Conservation (phyloP, 2,797 vertebrate genomes). For the Cirrhinus mrigala region DNA sequence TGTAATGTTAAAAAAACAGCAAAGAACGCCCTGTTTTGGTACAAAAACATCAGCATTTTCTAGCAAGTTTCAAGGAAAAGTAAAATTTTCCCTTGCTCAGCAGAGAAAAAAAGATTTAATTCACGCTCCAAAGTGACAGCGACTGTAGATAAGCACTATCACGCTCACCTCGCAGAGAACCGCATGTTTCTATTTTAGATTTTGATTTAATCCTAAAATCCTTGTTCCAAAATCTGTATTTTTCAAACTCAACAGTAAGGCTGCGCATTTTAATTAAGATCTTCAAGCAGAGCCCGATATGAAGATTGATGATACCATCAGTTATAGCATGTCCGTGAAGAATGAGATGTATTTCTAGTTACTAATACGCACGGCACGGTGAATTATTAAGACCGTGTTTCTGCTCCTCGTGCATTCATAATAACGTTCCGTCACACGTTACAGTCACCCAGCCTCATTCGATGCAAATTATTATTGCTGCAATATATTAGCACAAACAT, state of each 20-base stretch:
- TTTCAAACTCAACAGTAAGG: not conserved
- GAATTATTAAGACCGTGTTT: conserved; percentile 46
- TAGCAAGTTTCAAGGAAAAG: conserved; percentile 14
- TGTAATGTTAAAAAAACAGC: not conserved
- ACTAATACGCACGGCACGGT: conserved; percentile 22
- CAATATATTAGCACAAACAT: conserved; percentile 38
- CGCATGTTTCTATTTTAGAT: conserved; percentile 18
- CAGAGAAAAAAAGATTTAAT: conserved; percentile 21
- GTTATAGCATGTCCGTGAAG: conserved; percentile 36
- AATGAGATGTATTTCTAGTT: conserved; percentile 46
- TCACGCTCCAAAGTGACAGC: not conserved
- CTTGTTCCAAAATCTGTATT: conserved; percentile 36
- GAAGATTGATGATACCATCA: conserved; percentile 48
- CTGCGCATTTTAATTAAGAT: conserved; percentile 39
- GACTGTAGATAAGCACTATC: conserved; percentile 32
- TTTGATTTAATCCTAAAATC: conserved; percentile 40
- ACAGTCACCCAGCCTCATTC: conserved; percentile 31
- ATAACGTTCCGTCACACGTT: conserved; percentile 34
- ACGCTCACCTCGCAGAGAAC: conserved; percentile 32
- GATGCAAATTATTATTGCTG: conserved; percentile 45
- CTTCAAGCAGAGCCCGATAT: conserved; percentile 34
- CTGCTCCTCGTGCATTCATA: conserved; percentile 15
- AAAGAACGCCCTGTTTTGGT: not conserved
- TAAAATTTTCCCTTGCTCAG: not conserved
- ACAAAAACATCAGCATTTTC: conserved; percentile 22